phyloP scores from a whole-genome alignment of 2,888 invertebrate genomes.

The Dryobotodes eremita region DNA sequence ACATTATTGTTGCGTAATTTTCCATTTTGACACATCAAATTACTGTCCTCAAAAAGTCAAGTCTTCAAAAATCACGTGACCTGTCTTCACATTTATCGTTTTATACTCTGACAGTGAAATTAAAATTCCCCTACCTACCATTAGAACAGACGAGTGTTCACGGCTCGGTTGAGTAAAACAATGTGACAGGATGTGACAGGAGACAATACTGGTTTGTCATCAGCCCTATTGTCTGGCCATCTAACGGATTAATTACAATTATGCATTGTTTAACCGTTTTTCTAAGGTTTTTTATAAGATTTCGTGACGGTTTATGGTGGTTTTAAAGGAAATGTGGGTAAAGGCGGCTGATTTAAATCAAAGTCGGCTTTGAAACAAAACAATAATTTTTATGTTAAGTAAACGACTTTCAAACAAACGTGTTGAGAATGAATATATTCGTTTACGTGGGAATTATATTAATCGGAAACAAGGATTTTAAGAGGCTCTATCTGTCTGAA shows the following conservation, averaged over 20 bases:
- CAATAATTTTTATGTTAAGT: neutral
- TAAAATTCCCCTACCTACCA: conserved; percentile 32
- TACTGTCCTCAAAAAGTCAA: conserved; percentile 20
- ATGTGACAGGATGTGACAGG: conserved; percentile 63
- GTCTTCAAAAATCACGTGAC: conserved; percentile 34
- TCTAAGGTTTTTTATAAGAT: conserved; percentile 42
- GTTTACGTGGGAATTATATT: no score
- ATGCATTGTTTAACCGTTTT: conserved; percentile 56
- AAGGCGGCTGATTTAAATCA: neutral
- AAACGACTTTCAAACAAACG: neutral
- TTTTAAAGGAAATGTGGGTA: neutral
- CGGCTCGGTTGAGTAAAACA: conserved; percentile 64
- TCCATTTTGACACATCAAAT: conserved; percentile 6
- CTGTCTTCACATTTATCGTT: conserved; percentile 44
- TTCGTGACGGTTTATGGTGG: neutral
- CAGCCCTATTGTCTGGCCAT: conserved; percentile 47
- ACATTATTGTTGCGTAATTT: neutral
- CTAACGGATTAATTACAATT: conserved; percentile 65
- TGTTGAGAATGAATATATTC: neutral
- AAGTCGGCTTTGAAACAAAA: neutral
- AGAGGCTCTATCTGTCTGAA: no score
- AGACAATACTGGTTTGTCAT: conserved; percentile 66
- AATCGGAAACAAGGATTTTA: no score
- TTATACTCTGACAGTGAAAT: conserved; percentile 34
- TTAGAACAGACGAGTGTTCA: conserved; percentile 48